Evolutionary conservation across 2,888 invertebrate species (phyloP), one percentile per base, ranked within the genome.

Genomic region (Erebia epiphron): DNA sequence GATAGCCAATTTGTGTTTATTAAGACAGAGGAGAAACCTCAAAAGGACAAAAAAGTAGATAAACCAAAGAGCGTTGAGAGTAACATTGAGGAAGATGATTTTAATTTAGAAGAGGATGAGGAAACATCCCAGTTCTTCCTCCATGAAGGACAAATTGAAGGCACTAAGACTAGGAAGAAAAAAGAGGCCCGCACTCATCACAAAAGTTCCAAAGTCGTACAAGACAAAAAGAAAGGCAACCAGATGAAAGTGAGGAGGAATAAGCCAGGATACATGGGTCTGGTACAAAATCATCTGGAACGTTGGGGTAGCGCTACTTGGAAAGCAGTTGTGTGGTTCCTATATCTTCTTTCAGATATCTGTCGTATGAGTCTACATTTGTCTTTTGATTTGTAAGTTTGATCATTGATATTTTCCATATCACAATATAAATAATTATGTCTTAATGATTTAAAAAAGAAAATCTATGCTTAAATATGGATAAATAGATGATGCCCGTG

Each of bases 291-390:
- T 72, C 92, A 91, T 68, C 67, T 93, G 54, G 92, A 94, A 73
- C 93, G 94, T 71, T 95, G 95, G 95, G 91, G 93, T 11, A 94
- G 91, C 58, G 94, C 93, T 0, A 93, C 94, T 8, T 90, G 94
- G 84, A 95, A 94, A 79, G 95, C 97, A 70, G 86, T 97, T 69
- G 93, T 95, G 71, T 98, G 98, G 98, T 95, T 98, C 72, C 91
- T 96, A 75, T 96, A 96, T 89, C 91, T 98, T 78, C 94, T 98
- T 35, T 96, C 96, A 41, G 97, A 98, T 86, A 96, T 97, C 77
- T 95, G 96, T 77, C 95, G 96, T 72, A 95, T 98, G 94, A 97
- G 97, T 83, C 91, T 95, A 54, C 96, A 96, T 85, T 94, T 96
- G 73, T 94, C 95, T 69, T 94, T 95, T 86, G 96, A 96, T 83